Evolutionary conservation across 2,888 invertebrate genomes (phyloP), one percentile per base, ranked within the genome.

Genomic region (Selenia dentaria): DNA sequence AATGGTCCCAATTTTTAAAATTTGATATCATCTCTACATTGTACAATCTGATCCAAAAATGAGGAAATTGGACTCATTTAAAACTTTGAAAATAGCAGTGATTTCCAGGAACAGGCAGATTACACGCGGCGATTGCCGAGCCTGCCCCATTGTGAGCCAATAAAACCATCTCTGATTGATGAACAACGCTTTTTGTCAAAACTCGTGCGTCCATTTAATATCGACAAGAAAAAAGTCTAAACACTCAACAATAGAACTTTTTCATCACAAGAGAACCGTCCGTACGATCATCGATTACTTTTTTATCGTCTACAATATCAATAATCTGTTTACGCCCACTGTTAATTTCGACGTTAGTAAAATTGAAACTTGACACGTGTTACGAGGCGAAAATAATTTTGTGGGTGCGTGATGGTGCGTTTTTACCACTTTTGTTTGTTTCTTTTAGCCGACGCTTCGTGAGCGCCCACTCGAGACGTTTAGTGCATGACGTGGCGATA

Each of bases 331-430:
- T 83, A 90, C 90, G 89, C 90, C 90, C 90, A 87, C 88, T 73
- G 88, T 89, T 90, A 87, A 89, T 87, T 84, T 78, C 85, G 79
- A 87, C 86, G 82, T 83, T 81, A 75, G 81, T 87, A 82, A 81
- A 87, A 88, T 88, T 88, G 85, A 87, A 87, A 83, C 81, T 80
- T 87, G 90, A 90, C 90, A 90, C 89, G 87, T 89, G 89, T 86
- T 89, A 83, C 84, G 73, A 78, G 76, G 87, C 83, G 79, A 87
- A 88, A 83, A 87, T 87, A 83, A 85, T 84, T 87, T 81, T 68
- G 81, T 83, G 83, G 83, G 74, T 83, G 80, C 84, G 79, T 90
- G 90, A 90, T 79, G 72, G 66, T 79, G 90, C 90, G 74, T 70
- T 88, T 87, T 79, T 80, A 70, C 67, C 70, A 70, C 71, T 79